Evolutionary conservation across 2,797 vertebrate genomes (phyloP), one percentile per base, ranked within the genome.

Genomic region (Mormyrus proboscirostris): DNA sequence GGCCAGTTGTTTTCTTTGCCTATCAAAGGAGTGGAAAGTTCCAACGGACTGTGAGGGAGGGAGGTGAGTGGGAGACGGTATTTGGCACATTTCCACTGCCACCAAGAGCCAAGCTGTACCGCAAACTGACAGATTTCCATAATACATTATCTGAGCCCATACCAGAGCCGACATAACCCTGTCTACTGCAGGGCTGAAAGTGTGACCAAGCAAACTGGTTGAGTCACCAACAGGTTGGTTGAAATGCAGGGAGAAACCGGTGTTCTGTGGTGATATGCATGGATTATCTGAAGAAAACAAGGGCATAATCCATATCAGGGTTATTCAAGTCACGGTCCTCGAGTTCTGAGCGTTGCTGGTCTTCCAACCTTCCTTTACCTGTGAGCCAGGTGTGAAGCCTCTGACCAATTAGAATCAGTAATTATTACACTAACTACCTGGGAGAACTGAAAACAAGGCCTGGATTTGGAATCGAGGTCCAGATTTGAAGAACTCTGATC

Each of bases 1-100:
- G 98, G 98, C 98, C 98, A 99, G 93, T 99, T 99, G 95, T 99
- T 99, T 57, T 96, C 95, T 94, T 95, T 97, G 50, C 95, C 98
- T 99, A 95, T 57, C 62, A 87, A 90, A 10, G 14, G 59, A 49
- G 25, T 16, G 4, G 7, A 87, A 59, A 38, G 29, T 38, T 57
- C 14, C n/a, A 44, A 44, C 0, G 5, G 38, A 41, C 73, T 79
- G 25, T 29, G 16, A 41, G 38, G 73, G 73, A 79, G 2, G 73
- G 16, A 44, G 73, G 73, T 1, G 73, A 79, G 33, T 41, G 38
- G 73, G 73, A 79, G 38, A 79, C 5, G 1, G 38, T 16, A 33
- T 73, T 5, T 6, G 65, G 65, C 65, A 16, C 29, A 2, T 73
- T 73, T 73, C 65, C 4, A 73, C 65, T 14, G 12, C 65, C 29